Percentiles rank a stretch among this genome's conserved stretches.
phyloP scores from a whole-genome alignment of 2,797 vertebrate genomes.

The Sebastes taczanowskii region DNA sequence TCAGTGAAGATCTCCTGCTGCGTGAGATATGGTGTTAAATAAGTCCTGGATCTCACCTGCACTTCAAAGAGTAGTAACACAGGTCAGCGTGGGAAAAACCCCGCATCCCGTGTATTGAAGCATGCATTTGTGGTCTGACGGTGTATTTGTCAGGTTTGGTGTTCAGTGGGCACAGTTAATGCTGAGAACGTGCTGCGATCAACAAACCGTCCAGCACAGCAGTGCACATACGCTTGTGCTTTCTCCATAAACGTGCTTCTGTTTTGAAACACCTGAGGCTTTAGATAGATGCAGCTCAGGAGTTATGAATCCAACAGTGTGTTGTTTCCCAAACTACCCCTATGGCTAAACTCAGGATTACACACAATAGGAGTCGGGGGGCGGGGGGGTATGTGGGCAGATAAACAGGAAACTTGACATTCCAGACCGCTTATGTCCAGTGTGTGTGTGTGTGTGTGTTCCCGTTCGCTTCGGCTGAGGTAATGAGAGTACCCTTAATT shows the following conservation, averaged over 20 bases:
- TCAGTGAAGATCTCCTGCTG: not conserved
- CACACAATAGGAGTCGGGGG: constrained; percentile 38
- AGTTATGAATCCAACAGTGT: constrained; percentile 6
- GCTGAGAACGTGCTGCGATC: not conserved
- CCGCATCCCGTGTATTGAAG: not conserved
- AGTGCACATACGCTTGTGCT: not conserved
- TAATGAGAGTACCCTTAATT: constrained; percentile 35
- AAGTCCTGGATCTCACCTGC: not conserved
- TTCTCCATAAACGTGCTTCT: constrained; percentile 5
- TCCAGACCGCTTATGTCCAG: constrained; percentile 38
- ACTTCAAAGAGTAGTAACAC: not conserved
- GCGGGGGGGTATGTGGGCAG: constrained; percentile 40
- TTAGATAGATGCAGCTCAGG: not conserved
- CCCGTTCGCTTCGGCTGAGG: not conserved
- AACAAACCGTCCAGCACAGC: not conserved
- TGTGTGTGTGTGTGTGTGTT: not conserved
- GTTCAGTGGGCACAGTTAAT: constrained; percentile 5
- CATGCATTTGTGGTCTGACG: not conserved
- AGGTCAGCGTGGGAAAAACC: not conserved
- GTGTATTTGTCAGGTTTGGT: not conserved
- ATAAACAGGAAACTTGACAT: constrained; percentile 73
- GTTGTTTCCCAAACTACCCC: constrained; percentile 21
- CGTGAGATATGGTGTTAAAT: constrained; percentile 12
- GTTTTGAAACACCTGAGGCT: constrained; percentile 22
- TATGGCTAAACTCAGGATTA: constrained; percentile 13